Evolutionary conservation across 2,888 invertebrate genomes (phyloP), one percentile per base, ranked within the genome.

Genomic region (Papilio elwesi): DNA sequence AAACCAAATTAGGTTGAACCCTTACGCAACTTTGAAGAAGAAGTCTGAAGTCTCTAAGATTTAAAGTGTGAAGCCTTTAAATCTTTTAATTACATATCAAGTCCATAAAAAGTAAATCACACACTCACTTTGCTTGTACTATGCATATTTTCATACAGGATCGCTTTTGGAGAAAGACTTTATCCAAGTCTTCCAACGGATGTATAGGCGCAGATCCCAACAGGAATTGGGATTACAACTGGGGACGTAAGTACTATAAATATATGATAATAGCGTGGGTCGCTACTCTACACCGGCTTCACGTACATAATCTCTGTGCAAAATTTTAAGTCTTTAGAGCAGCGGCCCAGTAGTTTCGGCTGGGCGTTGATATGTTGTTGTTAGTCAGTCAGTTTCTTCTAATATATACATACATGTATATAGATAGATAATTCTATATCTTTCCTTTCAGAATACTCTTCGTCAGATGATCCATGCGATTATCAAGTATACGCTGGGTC

Each of bases 191-290:
- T 55, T 82, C 84, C 7, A 79, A 76, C 0, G 78, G 84, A 11
- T 97, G 97, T 82, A 86, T 86, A 68, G 97, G 97, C 0, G 95
- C 95, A 9, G 97, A 97, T 84, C 96, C 96, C 0, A 97, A 97
- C 84, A 94, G 97, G 59, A 97, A 97, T 87, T 97, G 96, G 96
- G 95, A 94, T 77, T 95, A 95, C 85, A 94, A 95, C 72, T 93
- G 93, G 93, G 80, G 87, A 74, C 77, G 93, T 93, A 83, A 83
- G 89, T 80, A 26, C 2, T 26, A 26, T n/a, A n/a, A n/a, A n/a
- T 38, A 53, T 55, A 26, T 3, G 16, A 11, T 16, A 53, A 9
- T 16, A 55, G 1, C 8, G 26, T 55, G 4, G n/a, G n/a, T n/a
- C n/a, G n/a, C n/a, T n/a, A n/a, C n/a, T n/a, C n/a, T n/a, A n/a